Conservation (phyloP, 64 coral and sea anemone species). For the Montipora cactus region DNA sequence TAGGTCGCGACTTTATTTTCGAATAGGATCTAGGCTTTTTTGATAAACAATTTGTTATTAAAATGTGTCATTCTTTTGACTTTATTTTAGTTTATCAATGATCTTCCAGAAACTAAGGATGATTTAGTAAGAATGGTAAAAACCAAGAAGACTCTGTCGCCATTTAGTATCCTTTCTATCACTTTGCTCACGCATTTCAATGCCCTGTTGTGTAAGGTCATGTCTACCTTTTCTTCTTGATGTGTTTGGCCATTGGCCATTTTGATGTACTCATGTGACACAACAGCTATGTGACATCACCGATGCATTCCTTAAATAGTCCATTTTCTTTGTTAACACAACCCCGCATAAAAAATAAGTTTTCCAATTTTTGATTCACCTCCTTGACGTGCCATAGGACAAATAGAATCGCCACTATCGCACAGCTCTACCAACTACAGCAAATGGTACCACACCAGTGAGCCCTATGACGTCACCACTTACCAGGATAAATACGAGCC, state of each 20-base stretch:
- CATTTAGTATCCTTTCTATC: conserved; percentile 49
- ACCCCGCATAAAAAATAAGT: background rate
- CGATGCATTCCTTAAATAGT: no score
- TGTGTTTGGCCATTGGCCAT: no score
- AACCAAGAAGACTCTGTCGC: conserved; percentile 14
- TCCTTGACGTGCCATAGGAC: conserved; percentile 24
- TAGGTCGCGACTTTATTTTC: background rate
- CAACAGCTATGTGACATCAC: no score
- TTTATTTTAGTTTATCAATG: conserved; percentile 6
- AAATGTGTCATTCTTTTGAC: background rate
- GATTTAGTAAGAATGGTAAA: conserved; percentile 14
- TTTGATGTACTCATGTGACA: no score
- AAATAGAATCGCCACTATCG: conserved; percentile 42
- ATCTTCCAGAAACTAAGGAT: conserved; percentile 40
- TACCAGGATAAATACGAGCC: conserved; percentile 56
- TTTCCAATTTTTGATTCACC: background rate
- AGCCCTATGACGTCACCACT: conserved; percentile 9
- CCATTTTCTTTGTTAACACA: no score
- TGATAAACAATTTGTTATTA: background rate
- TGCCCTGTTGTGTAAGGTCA: no score
- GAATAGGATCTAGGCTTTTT: background rate
- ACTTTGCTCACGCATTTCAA: background rate
- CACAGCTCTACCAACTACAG: conserved; percentile 43
- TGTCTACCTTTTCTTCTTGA: no score
- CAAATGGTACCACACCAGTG: conserved; percentile 21